phyloP scores from a whole-genome alignment of 1,140 invertebrate genomes.

The Gonatopus flavifemur region DNA sequence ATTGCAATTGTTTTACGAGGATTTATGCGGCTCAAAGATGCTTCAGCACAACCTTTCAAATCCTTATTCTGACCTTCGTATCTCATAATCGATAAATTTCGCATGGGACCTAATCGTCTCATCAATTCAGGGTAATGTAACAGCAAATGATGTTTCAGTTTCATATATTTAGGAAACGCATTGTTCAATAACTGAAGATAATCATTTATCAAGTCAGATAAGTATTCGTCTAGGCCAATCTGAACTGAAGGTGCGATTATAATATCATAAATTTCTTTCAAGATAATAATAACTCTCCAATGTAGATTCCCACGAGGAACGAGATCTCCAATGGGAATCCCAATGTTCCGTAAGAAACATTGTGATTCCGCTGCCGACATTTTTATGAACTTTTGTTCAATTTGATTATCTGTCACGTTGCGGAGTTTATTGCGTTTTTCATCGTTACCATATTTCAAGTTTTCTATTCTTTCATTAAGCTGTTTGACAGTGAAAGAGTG shows the following conservation, averaged over 20 bases:
- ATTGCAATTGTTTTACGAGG: too few species aligned
- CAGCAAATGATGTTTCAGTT: constrained; percentile 1
- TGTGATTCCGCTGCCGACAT: not conserved
- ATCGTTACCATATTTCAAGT: not conserved
- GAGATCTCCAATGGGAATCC: not conserved
- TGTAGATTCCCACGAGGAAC: not conserved
- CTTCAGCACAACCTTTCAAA: too few species aligned
- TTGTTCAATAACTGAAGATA: not conserved
- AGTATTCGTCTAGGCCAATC: not conserved
- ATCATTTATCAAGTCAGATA: not conserved
- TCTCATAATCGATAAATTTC: not conserved
- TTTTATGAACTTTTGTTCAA: not conserved
- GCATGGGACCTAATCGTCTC: not conserved
- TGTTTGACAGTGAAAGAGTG: not conserved
- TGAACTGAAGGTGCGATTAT: not conserved
- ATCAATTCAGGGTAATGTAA: not conserved
- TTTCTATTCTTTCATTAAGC: not conserved
- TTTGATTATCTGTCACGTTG: not conserved
- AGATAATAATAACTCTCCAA: not conserved
- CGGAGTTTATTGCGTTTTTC: not conserved
- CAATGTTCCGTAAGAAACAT: not conserved
- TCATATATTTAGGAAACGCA: not conserved
- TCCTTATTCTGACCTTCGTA: not conserved
- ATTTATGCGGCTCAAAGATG: too few species aligned
- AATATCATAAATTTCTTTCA: not conserved